Evolutionary conservation across 2,888 invertebrate species (phyloP).

Genomic region (Cacoxenus indagator): DNA sequence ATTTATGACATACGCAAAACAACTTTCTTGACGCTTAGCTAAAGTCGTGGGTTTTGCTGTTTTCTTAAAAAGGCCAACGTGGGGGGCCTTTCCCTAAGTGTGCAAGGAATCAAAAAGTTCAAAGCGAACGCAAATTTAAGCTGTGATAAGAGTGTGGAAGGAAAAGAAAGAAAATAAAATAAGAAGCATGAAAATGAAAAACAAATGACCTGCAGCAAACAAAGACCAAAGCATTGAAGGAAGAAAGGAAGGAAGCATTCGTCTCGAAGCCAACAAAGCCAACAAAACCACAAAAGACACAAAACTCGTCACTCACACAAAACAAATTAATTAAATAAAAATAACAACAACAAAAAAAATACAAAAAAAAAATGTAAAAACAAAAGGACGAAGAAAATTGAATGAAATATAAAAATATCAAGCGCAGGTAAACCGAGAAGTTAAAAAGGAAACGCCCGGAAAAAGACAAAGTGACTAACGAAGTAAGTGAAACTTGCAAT

Average conservation of each 20-base stretch:
- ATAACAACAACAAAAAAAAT: slow-evolving; percentile 35
- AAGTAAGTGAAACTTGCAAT: slow-evolving; percentile 60
- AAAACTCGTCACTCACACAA: slow-evolving; percentile 37
- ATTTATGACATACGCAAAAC: too few relatives aligned
- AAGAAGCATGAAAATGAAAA: slow-evolving; percentile 36
- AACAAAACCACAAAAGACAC: slow-evolving; percentile 8
- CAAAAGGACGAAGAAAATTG: slow-evolving; percentile 41
- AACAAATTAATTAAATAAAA: slow-evolving; percentile 60
- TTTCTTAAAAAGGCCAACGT: too few relatives aligned
- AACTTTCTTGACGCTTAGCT: too few relatives aligned
- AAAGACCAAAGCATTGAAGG: slow-evolving; percentile 40
- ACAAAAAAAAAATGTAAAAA: slow-evolving; percentile 55
- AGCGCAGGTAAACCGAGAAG: slow-evolving; percentile 56
- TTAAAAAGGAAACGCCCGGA: slow-evolving; percentile 51
- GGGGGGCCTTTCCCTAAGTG: too few relatives aligned
- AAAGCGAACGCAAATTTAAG: slow-evolving; percentile 30
- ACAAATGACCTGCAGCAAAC: slow-evolving; percentile 51
- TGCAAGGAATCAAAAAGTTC: too few relatives aligned
- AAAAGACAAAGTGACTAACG: slow-evolving; percentile 58
- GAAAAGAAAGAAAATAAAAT: too few relatives aligned
- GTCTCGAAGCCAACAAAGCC: not conserved
- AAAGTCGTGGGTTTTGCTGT: too few relatives aligned
- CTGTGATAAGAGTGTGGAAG: not conserved
- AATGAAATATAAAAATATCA: too few relatives aligned
- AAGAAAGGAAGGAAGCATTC: too few relatives aligned